Evolutionary conservation across 2,113 vertebrate genomes (phyloP).

Genomic region (Tringa solitaria): DNA sequence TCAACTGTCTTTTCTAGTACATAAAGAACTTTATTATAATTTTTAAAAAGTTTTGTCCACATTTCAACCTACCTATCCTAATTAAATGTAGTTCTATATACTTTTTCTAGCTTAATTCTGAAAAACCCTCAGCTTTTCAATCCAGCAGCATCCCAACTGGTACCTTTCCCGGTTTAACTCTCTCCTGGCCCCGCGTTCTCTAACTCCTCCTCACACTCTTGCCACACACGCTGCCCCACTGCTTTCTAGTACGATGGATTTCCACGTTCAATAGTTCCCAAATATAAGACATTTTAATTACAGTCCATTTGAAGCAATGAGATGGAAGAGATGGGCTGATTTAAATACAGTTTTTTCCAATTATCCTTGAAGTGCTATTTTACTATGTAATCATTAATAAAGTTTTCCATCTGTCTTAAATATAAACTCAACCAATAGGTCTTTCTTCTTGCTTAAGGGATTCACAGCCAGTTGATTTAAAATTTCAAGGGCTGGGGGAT

Average conservation of each 20-base stretch:
- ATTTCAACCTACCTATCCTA: neutral
- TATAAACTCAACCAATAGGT: neutral
- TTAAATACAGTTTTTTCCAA: neutral
- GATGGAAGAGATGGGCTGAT: neutral
- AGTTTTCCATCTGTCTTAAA: neutral
- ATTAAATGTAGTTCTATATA: neutral
- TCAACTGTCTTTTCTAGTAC: neutral
- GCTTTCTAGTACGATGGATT: accelerated
- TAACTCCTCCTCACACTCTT: accelerated
- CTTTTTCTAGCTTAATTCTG: too few species aligned
- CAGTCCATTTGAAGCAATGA: neutral
- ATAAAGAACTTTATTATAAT: neutral
- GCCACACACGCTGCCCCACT: accelerated
- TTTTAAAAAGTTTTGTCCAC: neutral
- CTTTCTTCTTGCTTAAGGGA: neutral
- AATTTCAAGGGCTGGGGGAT: neutral
- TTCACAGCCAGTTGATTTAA: neutral
- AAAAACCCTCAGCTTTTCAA: neutral
- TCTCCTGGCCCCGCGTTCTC: accelerated
- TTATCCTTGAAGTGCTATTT: neutral
- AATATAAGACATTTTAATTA: neutral
- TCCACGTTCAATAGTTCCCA: neutral
- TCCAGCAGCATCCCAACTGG: neutral
- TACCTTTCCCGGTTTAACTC: neutral
- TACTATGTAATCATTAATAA: neutral